These are phyloP conservation scores for Lipophrys pholis DNA, from an alignment of 2,113 vertebrate genomes.

Conservation along the genomic window DNA sequence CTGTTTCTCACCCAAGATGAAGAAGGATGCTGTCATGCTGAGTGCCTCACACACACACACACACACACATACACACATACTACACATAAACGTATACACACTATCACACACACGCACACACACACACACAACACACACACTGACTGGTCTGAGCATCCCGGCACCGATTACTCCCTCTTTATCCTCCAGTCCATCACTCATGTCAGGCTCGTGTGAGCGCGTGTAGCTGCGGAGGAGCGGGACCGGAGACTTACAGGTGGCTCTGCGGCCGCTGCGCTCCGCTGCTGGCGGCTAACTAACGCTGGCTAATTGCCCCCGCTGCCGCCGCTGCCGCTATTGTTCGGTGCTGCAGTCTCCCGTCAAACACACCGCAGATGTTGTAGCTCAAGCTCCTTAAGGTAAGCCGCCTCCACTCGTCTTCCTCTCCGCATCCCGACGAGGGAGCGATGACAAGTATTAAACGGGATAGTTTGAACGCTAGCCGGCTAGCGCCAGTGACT, in stretches of 20 bases:
- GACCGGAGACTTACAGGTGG: slow-evolving; percentile 72
- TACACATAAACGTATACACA: too few relatives aligned
- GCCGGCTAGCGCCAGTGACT: slow-evolving; percentile 72
- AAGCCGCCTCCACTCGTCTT: slow-evolving; percentile 69
- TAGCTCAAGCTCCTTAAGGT: slow-evolving; percentile 84
- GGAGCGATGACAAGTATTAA: slow-evolving; percentile 33
- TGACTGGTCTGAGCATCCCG: slow-evolving; percentile 78
- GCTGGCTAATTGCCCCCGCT: slow-evolving; percentile 79
- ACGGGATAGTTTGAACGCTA: slow-evolving; percentile 62
- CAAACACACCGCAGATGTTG: slow-evolving; percentile 88
- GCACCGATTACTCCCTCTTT: slow-evolving; percentile 82
- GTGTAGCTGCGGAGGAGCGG: slow-evolving; percentile 58
- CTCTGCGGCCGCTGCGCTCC: slow-evolving; percentile 73
- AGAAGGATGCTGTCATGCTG: slow-evolving; percentile 83
- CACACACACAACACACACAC: too few relatives aligned
- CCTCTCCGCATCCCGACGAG: slow-evolving; percentile 29
- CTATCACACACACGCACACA: too few relatives aligned
- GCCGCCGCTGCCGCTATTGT: slow-evolving; percentile 77
- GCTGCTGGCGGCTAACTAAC: slow-evolving; percentile 80
- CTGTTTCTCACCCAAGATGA: slow-evolving; percentile 81
- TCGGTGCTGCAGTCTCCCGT: slow-evolving; percentile 84
- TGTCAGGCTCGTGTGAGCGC: slow-evolving; percentile 75
- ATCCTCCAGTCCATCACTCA: slow-evolving; percentile 78
- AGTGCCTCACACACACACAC: slow-evolving; percentile 77
- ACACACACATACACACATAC: slow-evolving; percentile 48